phyloP scores from a whole-genome alignment of 2,797 vertebrate genomes.

The Hylomyscus alleni region DNA sequence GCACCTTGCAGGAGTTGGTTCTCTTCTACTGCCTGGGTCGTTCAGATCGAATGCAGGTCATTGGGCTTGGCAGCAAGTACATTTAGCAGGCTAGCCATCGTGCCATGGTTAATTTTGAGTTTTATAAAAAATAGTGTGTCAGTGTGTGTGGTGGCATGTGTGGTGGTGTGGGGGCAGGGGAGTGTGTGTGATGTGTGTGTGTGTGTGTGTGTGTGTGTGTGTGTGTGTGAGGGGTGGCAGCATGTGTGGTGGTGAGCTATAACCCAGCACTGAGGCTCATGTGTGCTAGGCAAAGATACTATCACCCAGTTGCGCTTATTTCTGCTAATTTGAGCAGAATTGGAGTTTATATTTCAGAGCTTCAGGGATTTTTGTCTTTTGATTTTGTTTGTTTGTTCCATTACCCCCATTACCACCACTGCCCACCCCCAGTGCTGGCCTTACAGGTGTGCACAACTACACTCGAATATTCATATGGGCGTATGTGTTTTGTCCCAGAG shows the following conservation, averaged over 20 bases:
- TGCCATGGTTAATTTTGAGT: background rate
- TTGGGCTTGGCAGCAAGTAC: background rate
- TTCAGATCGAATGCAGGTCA: background rate
- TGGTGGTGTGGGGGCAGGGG: no score
- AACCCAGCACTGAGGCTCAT: background rate
- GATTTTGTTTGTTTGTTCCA: background rate
- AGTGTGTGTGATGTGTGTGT: no score
- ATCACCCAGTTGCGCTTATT: background rate
- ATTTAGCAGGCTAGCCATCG: background rate
- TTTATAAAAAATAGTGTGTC: slow-evolving; percentile 30
- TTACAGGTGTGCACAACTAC: background rate
- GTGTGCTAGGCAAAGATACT: background rate
- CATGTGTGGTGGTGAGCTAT: background rate
- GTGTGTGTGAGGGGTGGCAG: no score
- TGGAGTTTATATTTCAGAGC: background rate
- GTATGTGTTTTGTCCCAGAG: background rate
- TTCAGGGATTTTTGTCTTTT: background rate
- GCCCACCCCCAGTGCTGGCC: background rate
- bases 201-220: no score
- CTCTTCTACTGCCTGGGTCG: background rate
- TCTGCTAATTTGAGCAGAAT: slow-evolving; percentile 2
- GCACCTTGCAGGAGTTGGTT: background rate
- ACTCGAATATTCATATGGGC: background rate
- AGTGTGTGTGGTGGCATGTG: no score
- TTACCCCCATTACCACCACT: background rate